Percentiles rank a stretch among this genome's conserved stretches.
phyloP scores from a whole-genome alignment of 2,113 vertebrate genomes.

The Empidonax alnorum region DNA sequence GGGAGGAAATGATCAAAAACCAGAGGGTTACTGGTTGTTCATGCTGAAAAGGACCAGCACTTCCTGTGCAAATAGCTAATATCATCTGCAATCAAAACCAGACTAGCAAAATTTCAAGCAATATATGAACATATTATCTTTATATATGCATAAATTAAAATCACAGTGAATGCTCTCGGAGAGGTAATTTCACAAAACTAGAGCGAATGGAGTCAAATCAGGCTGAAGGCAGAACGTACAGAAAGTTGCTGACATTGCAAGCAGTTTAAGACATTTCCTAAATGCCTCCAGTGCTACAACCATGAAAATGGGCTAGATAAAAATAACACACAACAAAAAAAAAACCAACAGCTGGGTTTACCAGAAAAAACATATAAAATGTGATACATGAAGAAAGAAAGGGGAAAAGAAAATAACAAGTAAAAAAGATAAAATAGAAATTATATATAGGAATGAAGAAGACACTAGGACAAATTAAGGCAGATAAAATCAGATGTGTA shows the following conservation, averaged over 20 bases:
- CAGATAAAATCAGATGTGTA: neutral
- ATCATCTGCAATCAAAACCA: neutral
- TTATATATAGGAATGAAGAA: neutral
- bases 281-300: neutral
- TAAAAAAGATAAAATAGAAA: neutral
- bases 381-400: neutral
- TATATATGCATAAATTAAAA: neutral
- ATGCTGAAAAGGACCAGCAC: neutral
- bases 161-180: neutral
- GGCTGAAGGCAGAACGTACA: neutral
- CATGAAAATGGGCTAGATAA: slow-evolving; percentile 1
- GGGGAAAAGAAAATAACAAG: neutral
- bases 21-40: neutral
- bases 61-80: neutral
- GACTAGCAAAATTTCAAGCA: neutral
- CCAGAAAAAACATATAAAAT: neutral
- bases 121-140: neutral
- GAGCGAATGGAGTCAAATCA: neutral
- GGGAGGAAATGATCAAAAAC: neutral
- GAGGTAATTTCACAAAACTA: neutral
- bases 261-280: neutral
- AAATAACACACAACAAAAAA: neutral
- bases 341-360: neutral
- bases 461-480: neutral
- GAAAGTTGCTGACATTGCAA: neutral